Evolutionary conservation across 2,888 invertebrate species (phyloP), one percentile per base, ranked within the genome.

Genomic region (Willowsia nigromaculata): DNA sequence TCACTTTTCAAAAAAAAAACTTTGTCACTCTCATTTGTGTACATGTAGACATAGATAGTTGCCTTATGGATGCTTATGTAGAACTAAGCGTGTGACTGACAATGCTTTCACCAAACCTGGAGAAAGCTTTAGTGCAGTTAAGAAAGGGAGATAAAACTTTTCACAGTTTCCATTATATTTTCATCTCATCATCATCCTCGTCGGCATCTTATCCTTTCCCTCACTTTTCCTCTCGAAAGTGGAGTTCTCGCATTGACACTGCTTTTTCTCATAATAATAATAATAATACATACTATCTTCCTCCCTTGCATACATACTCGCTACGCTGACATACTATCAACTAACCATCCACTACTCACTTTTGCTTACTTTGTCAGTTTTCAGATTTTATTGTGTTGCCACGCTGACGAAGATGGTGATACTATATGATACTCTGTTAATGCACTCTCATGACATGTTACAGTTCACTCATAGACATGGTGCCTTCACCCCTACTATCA

Each of bases 141-240:
- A 53, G 59, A 81, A 87, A 37, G 30, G 80, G 40, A 80, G 81
- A 56, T 81, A 80, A 80, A 86, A 86, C 81, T 87, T 86, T 86
- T 65, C 65, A 71, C 65, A 62, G 65, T 59, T 76, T 86, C 80
- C 85, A 86, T 86, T 65, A 86, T 78, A 86, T 86, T 78, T 80
- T 80, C 85, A 65, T 86, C 78, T 80, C 80, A 25, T 37, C 56
- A 27, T 76, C 50, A 50, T 53, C 76, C 9, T 71, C 40, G 1
- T 18, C 37, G 43, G 30, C 76, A 50, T 50, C 18, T 50, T 50
- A 53, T 74, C 74, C 74, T 27, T 27, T 1, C 27, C 74, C n/a
- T 13, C 65, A 71, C 37, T 37, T 71, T 71, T 22, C 68, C 40
- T 37, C 40, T 71, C 40, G 22, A 74, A 74, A 74, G 47, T 74